Percentiles rank a stretch among this genome's conserved stretches.
Evolutionary conservation across 2,797 vertebrate genomes (phyloP).

Genomic region (Rachycentron canadum): DNA sequence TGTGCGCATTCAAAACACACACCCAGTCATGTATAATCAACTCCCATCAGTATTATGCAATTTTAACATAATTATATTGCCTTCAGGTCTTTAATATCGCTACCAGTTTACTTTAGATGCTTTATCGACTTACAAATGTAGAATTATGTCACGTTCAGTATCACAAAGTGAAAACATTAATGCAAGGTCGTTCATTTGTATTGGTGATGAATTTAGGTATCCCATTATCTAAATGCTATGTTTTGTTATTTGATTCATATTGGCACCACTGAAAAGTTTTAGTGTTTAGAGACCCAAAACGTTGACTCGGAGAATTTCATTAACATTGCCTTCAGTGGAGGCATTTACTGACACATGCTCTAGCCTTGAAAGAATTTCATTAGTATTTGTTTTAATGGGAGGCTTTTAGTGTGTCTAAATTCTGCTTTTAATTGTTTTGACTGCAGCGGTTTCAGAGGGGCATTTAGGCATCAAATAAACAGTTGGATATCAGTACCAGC

Average conservation of each 20-base stretch:
- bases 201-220: constrained; percentile 28
- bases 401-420: constrained; percentile 45
- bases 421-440: constrained; percentile 45
- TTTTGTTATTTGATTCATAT: constrained; percentile 44
- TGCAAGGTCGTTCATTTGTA: constrained; percentile 3
- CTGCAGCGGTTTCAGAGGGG: constrained; percentile 34
- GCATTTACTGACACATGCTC: constrained; percentile 20
- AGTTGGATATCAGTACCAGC: constrained; percentile 18
- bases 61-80: constrained; percentile 31
- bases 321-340: constrained; percentile 9
- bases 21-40: constrained; percentile 17
- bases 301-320: constrained; percentile 38
- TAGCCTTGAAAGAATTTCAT: constrained; percentile 43
- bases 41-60: constrained; percentile 1
- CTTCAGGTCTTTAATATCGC: constrained; percentile 24
- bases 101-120: constrained; percentile 12
- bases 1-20: neutral
- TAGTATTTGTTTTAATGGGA: constrained; percentile 47
- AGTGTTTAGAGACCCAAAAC: constrained; percentile 36
- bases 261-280: constrained; percentile 24
- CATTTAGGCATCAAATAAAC: constrained; percentile 44
- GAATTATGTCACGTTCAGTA: constrained; percentile 11
- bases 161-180: constrained; percentile 15
- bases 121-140: constrained; percentile 17
- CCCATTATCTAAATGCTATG: constrained; percentile 32